Conservation (phyloP, 1,140 invertebrate genomes). For the Panagrolaimus sp. region DNA sequence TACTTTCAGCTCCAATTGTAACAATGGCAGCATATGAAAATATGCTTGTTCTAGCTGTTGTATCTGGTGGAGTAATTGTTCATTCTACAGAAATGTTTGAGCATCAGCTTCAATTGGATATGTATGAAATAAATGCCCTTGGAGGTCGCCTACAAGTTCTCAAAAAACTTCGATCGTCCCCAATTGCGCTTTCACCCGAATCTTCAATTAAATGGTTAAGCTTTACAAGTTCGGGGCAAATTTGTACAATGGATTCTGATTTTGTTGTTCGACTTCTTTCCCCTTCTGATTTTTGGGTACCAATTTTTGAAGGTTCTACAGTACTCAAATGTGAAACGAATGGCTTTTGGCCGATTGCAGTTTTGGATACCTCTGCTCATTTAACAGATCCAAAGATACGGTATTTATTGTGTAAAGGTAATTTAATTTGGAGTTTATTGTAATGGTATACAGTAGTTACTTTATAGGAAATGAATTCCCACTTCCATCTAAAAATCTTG, state of each 20-base stretch:
- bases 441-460: too few relatives aligned
- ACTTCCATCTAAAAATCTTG: constrained; percentile 2
- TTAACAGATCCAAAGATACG: not conserved
- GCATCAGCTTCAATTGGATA: not conserved
- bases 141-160: not conserved
- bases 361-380: not conserved
- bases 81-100: not conserved
- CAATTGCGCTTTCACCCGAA: not conserved
- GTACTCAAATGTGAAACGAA: not conserved
- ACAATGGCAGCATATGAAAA: not conserved
- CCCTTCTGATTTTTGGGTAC: not conserved
- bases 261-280: not conserved
- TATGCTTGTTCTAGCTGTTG: not conserved
- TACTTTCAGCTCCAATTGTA: not conserved
- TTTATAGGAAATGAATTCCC: not conserved
- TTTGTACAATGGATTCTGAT: not conserved
- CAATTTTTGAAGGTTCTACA: constrained; percentile 7
- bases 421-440: too few relatives aligned
- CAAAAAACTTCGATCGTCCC: not conserved
- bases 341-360: constrained; percentile 1
- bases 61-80: not conserved
- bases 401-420: not conserved
- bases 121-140: not conserved
- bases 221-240: not conserved
- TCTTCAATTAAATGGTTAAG: not conserved